Conservation (phyloP, 2,113 vertebrate species). For the Semnopithecus entellus region DNA sequence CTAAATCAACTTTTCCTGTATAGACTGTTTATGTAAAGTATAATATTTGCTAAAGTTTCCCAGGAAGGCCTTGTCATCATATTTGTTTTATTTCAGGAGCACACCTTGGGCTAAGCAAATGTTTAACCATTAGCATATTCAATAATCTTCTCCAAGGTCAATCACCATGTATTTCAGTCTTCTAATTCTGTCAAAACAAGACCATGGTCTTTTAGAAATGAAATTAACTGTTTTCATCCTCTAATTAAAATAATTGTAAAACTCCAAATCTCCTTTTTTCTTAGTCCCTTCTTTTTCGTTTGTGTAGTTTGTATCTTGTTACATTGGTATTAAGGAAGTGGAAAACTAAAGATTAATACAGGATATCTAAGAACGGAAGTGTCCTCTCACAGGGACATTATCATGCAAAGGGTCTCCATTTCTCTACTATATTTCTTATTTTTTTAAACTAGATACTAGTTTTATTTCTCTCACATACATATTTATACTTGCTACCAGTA, state of each 20-base stretch:
- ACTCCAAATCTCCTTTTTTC: background rate
- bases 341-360: background rate
- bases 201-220: background rate
- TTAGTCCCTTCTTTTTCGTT: background rate
- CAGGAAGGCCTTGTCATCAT: background rate
- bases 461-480: background rate
- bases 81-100: background rate
- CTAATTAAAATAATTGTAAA: background rate
- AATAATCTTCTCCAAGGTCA: conserved; percentile 21
- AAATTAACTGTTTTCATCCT: background rate
- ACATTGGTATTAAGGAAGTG: background rate
- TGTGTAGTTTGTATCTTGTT: background rate
- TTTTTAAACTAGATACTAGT: background rate
- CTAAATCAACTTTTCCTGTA: background rate
- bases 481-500: background rate
- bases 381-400: background rate
- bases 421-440: background rate
- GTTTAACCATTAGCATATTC: conserved; percentile 21
- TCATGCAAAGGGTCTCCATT: background rate
- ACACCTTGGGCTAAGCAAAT: conserved; percentile 7
- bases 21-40: background rate
- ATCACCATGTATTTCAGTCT: background rate
- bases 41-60: background rate
- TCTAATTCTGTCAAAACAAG: background rate
- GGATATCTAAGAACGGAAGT: background rate